A percentile compares a stretch with the other conserved stretches of the same genome.
Conservation (phyloP, 2,797 vertebrate species). For the Triplophysa bombifrons region DNA sequence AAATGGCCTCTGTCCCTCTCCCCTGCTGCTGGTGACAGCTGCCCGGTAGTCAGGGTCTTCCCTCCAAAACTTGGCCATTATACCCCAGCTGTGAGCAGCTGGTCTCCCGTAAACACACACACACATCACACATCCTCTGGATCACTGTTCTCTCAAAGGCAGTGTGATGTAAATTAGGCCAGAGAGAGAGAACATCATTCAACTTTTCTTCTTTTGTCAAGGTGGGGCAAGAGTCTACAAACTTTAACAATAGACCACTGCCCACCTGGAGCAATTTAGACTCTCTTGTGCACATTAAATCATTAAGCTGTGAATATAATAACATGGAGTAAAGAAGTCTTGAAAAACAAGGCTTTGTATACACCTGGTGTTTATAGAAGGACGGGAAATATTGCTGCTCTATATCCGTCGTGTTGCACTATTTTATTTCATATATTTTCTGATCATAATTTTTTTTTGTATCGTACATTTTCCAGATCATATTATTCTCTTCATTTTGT, state of each 20-base stretch:
- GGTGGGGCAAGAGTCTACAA: conserved; percentile 54
- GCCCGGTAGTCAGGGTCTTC: conserved; percentile 75
- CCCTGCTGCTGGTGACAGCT: conserved; percentile 73
- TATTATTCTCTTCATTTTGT: too few relatives aligned
- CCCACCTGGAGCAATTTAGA: conserved; percentile 30
- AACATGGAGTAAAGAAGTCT: conserved; percentile 1
- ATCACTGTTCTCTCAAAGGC: conserved; percentile 60
- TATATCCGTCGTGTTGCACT: too few relatives aligned
- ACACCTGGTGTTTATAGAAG: neutral
- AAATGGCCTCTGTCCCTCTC: conserved; percentile 71
- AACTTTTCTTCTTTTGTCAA: conserved; percentile 53
- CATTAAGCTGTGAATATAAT: neutral
- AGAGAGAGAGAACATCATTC: conserved; percentile 55
- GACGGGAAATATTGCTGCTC: too few relatives aligned
- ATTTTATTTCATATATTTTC: too few relatives aligned
- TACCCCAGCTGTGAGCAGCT: conserved; percentile 84
- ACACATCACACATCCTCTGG: conserved; percentile 68
- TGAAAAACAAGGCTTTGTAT: neutral
- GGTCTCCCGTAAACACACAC: conserved; percentile 64
- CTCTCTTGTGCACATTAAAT: conserved; percentile 8
- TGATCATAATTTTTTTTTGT: too few relatives aligned
- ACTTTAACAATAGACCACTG: conserved; percentile 35
- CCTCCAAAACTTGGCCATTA: conserved; percentile 74
- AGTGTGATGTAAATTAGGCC: conserved; percentile 61
- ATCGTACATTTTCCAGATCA: too few relatives aligned